phyloP scores from a whole-genome alignment of 2,797 vertebrate genomes.

The Eospalax fontanierii region DNA sequence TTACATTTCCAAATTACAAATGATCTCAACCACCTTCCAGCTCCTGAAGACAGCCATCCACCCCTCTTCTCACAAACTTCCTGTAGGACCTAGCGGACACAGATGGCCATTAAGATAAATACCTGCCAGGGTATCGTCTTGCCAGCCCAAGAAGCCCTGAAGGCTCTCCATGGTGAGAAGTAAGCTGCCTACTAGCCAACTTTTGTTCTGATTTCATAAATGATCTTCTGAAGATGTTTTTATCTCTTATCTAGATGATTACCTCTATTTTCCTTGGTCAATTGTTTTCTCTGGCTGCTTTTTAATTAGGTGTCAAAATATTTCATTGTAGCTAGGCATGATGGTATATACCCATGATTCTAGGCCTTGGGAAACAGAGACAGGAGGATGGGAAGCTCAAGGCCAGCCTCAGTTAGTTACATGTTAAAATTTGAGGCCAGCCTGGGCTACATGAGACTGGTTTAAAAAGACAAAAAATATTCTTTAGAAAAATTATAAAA shows the following conservation, averaged over 20 bases:
- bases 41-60: not conserved
- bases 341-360: not conserved
- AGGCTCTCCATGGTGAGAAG: not conserved
- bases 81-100: not conserved
- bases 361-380: not conserved
- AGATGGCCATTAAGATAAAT: conserved; percentile 53
- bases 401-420: not conserved
- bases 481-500: conserved; percentile 47
- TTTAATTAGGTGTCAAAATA: conserved; percentile 59
- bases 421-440: not conserved
- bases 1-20: not conserved
- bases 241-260: conserved; percentile 51
- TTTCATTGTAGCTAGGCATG: conserved; percentile 12
- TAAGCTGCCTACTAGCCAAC: conserved; percentile 50
- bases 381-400: not conserved
- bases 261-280: conserved; percentile 50
- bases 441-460: not conserved
- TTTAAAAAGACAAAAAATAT: not conserved
- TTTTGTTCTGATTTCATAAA: conserved; percentile 65
- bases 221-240: conserved; percentile 66
- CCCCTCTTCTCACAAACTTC: conserved; percentile 2
- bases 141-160: conserved; percentile 34
- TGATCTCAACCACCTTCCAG: not conserved
- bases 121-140: not conserved
- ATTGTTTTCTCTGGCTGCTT: conserved; percentile 54